Evolutionary conservation across 2,888 invertebrate species (phyloP).

Genomic region (Apomyelois bistriatella): DNA sequence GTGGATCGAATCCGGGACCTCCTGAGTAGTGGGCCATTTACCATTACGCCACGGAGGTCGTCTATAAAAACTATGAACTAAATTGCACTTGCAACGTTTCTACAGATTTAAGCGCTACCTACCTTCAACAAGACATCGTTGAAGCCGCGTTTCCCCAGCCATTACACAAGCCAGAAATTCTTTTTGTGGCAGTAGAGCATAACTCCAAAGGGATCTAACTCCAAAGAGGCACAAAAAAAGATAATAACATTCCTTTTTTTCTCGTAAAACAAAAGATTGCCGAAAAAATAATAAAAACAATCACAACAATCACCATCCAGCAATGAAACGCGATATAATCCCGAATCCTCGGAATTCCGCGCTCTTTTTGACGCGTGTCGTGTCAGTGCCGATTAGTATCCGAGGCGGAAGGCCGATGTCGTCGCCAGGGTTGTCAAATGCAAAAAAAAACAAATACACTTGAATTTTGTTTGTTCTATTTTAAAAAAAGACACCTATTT

Average conservation of each 20-base stretch:
- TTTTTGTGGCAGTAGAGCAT: no score
- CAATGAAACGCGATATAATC: conserved; percentile 41
- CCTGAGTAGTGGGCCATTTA: no score
- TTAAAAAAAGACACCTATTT: no score
- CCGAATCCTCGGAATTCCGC: conserved; percentile 39
- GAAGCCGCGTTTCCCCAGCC: no score
- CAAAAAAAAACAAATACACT: not conserved
- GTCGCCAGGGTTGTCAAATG: conserved; percentile 19
- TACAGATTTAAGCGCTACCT: no score
- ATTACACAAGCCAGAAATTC: no score
- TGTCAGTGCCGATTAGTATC: conserved; percentile 46
- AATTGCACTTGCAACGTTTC: no score
- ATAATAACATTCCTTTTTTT: not conserved
- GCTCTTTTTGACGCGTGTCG: conserved; percentile 45
- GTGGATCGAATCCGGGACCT: no score
- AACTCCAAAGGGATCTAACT: no score
- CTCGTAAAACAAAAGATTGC: not conserved
- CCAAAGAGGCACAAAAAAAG: not conserved
- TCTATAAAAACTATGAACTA: no score
- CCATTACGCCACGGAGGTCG: no score
- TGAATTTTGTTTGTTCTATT: not conserved
- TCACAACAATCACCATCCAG: conserved; percentile 27
- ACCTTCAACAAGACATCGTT: no score
- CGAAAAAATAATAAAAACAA: not conserved
- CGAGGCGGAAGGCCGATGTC: conserved; percentile 16